Evolutionary conservation across 2,797 vertebrate species (phyloP).

Genomic region (Oryzias sinensis): DNA sequence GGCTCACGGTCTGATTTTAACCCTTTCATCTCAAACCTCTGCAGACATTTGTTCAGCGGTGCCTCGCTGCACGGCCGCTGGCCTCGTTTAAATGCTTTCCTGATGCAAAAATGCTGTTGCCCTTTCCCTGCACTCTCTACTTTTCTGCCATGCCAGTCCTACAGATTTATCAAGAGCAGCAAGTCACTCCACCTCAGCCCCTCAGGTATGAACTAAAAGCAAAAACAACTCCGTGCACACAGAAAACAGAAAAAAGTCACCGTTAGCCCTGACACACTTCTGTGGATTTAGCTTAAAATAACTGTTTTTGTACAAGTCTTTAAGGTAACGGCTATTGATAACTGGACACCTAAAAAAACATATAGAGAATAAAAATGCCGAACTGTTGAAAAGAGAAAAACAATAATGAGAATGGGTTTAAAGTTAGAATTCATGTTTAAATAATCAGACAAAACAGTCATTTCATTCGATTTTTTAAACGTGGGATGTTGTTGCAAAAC

Average conservation of each 20-base stretch:
- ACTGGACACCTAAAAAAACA: too few species aligned
- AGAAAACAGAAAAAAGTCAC: background rate
- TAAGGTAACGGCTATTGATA: too few species aligned
- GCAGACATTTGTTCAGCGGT: slow-evolving; percentile 16
- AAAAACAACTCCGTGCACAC: slow-evolving; percentile 18
- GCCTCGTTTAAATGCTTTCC: slow-evolving; percentile 4
- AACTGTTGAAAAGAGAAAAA: too few species aligned
- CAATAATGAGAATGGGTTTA: too few species aligned
- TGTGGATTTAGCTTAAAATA: too few species aligned
- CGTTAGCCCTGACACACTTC: background rate
- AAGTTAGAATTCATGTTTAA: too few species aligned
- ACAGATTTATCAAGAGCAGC: slow-evolving; percentile 56
- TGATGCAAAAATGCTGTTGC: slow-evolving; percentile 18
- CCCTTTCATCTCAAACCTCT: slow-evolving; percentile 35
- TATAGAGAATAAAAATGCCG: too few species aligned
- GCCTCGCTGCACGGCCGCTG: slow-evolving; percentile 15
- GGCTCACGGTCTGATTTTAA: slow-evolving; percentile 29
- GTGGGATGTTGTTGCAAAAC: too few species aligned
- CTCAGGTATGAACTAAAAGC: slow-evolving; percentile 57
- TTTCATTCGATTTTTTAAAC: too few species aligned
- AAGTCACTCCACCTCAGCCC: slow-evolving; percentile 47
- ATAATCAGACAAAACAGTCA: too few species aligned
- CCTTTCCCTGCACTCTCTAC: slow-evolving; percentile 23
- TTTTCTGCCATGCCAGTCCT: slow-evolving; percentile 40
- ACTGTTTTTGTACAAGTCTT: too few species aligned